Conservation (phyloP, 2,797 vertebrate genomes). For the Amazona ochrocephala region DNA sequence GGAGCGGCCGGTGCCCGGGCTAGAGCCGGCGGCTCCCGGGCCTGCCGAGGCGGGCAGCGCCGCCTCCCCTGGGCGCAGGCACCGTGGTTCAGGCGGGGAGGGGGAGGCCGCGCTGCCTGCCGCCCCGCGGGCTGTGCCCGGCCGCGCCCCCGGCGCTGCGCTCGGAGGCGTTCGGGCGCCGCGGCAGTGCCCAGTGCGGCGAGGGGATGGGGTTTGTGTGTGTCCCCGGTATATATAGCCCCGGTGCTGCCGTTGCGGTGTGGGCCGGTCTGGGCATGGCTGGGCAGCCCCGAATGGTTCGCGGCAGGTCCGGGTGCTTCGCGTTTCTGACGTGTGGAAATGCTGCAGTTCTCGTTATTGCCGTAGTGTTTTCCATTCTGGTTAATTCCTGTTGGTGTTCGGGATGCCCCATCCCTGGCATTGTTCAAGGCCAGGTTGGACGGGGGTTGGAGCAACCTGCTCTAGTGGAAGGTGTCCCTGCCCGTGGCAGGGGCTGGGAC, state of each 20-base stretch:
- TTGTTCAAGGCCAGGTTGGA: neutral
- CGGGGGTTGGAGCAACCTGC: neutral
- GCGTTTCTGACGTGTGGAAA: neutral
- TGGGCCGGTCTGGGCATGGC: neutral
- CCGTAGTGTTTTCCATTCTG: neutral
- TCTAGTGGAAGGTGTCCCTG: neutral
- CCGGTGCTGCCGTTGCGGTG: no score
- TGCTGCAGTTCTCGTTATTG: neutral
- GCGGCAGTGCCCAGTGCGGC: neutral
- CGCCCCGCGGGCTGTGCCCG: no score
- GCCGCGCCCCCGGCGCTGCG: no score
- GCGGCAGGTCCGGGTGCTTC: neutral
- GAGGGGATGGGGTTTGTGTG: neutral
- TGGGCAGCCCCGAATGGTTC: no score
- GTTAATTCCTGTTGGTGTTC: neutral
- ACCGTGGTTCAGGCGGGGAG: no score
- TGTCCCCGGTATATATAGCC: no score
- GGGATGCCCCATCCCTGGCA: no score
- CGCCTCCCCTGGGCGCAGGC: no score
- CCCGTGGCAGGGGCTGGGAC: neutral
- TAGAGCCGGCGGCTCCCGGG: no score
- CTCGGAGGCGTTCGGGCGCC: no score
- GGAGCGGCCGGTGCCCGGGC: neutral
- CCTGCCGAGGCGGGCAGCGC: no score
- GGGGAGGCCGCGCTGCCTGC: no score